Conservation (phyloP, 1,140 invertebrate species). For the Calosoma granatense region DNA sequence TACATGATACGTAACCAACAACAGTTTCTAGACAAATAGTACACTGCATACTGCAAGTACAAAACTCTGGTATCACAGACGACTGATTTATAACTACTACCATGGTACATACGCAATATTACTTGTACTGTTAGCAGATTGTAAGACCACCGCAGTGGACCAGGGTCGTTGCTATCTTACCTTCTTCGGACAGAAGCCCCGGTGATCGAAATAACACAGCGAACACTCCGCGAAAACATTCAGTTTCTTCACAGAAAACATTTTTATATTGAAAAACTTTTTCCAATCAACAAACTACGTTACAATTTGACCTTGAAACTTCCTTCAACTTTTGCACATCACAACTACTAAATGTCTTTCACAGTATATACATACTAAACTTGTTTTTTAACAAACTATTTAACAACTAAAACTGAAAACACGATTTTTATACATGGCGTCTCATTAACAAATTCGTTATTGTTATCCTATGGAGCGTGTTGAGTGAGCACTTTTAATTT, state of each 20-base stretch:
- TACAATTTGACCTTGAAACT: not conserved
- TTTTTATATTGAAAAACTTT: slow-evolving; percentile 16
- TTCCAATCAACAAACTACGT: slow-evolving; percentile 5
- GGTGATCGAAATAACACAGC: slow-evolving; percentile 9
- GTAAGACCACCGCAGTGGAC: not conserved
- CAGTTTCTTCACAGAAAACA: slow-evolving; percentile 23
- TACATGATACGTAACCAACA: not conserved
- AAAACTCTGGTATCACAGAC: not conserved
- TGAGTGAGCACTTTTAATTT: slow-evolving; percentile 5
- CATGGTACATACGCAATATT: not conserved
- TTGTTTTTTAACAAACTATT: slow-evolving; percentile 1
- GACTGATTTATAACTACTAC: not conserved
- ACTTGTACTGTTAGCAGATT: not conserved
- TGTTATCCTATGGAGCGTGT: slow-evolving; percentile 3
- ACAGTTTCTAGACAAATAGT: slow-evolving; percentile 2
- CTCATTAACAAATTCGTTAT: slow-evolving; percentile 1
- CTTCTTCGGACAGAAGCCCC: slow-evolving; percentile 2
- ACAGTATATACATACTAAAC: slow-evolving; percentile 1
- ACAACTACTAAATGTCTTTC: slow-evolving; percentile 9
- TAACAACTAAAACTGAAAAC: slow-evolving; percentile 7
- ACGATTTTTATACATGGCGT: slow-evolving; percentile 6
- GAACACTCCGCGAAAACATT: slow-evolving; percentile 25
- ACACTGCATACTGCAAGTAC: too few relatives aligned
- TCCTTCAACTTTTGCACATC: not conserved
- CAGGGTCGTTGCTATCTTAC: slow-evolving; percentile 22